These are phyloP conservation scores for Drosophila mettleri DNA, from an alignment of 2,888 invertebrate genomes.

Conservation along the genomic window DNA sequence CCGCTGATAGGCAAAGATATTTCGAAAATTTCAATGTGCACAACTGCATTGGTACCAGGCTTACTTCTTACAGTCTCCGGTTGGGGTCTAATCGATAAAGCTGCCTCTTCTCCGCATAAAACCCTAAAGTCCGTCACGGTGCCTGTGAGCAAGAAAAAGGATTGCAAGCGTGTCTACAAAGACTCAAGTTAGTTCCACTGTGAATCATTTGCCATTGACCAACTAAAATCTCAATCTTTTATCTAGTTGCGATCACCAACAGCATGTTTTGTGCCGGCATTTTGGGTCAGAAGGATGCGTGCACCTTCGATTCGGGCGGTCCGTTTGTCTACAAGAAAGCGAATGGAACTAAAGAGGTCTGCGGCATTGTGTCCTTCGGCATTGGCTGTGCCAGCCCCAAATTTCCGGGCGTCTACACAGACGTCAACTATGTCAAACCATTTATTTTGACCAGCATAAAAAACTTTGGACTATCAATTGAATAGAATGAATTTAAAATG, in stretches of 20 bases:
- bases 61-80: conserved; percentile 42
- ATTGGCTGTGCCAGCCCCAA: conserved; percentile 85
- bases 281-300: conserved; percentile 66
- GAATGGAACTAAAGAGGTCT: conserved; percentile 34
- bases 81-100: conserved; percentile 53
- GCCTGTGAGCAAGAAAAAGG: conserved; percentile 33
- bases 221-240: neutral
- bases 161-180: conserved; percentile 39
- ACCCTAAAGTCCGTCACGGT: conserved; percentile 48
- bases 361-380: conserved; percentile 89
- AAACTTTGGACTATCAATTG: neutral
- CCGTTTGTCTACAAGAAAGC: conserved; percentile 50
- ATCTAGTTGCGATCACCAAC: conserved; percentile 29
- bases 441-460: conserved; percentile 30
- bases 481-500: neutral
- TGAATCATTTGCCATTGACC: neutral
- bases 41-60: neutral
- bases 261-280: conserved; percentile 76
- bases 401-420: conserved; percentile 91
- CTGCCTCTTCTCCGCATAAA: neutral
- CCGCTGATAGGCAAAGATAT: conserved; percentile 38
- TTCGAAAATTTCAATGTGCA: conserved; percentile 26
- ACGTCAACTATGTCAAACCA: conserved; percentile 85
- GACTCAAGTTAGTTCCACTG: conserved; percentile 27
- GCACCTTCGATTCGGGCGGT: conserved; percentile 80